Evolutionary conservation across 2,113 vertebrate genomes (phyloP).

Genomic region (Dromas ardeola): DNA sequence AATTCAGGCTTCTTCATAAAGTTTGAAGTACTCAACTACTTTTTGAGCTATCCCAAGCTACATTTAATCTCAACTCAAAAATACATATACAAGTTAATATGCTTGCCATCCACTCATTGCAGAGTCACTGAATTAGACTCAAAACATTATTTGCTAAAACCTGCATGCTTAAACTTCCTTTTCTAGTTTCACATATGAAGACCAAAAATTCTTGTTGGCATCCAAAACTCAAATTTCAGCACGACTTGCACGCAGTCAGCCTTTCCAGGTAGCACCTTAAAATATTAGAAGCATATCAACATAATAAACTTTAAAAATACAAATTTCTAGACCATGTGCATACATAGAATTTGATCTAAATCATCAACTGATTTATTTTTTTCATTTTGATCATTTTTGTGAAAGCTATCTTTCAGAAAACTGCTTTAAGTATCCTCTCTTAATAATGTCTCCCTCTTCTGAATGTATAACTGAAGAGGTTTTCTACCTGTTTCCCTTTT

Average conservation of each 20-base stretch:
- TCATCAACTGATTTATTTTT: neutral
- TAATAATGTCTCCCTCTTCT: neutral
- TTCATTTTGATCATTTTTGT: neutral
- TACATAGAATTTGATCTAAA: neutral
- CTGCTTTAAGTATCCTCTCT: neutral
- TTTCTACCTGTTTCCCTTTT: neutral
- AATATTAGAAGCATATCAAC: neutral
- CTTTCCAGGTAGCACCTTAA: neutral
- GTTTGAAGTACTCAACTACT: neutral
- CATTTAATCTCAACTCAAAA: neutral
- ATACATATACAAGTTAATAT: neutral
- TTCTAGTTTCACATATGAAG: neutral
- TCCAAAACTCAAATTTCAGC: neutral
- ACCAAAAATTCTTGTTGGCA: neutral
- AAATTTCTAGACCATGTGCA: neutral
- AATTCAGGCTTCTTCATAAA: neutral
- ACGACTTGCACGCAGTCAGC: neutral
- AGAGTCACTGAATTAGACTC: neutral
- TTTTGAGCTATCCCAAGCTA: neutral
- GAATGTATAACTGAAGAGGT: neutral
- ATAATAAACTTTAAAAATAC: neutral
- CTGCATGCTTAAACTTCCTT: neutral
- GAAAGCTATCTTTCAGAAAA: neutral
- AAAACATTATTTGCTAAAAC: neutral
- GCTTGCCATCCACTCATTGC: neutral